A percentile compares a stretch with the other conserved stretches of the same genome.
Conservation (phyloP, 1,140 invertebrate genomes). For the Solenopsis invicta region DNA sequence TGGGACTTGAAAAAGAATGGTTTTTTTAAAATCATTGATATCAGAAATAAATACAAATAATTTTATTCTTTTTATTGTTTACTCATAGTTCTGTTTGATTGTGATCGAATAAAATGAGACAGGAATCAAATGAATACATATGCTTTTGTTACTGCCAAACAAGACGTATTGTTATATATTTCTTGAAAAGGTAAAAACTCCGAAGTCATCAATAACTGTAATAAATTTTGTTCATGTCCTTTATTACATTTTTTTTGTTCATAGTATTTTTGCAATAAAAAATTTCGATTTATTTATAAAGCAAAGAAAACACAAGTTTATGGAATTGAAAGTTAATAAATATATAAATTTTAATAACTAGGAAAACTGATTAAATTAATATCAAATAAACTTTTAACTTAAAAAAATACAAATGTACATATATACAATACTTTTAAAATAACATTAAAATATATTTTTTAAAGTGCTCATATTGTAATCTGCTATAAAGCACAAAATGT, state of each 20-base stretch:
- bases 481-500: constrained; percentile 49
- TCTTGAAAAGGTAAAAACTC: constrained; percentile 55
- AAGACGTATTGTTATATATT: constrained; percentile 1
- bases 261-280: not conserved
- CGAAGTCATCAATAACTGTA: not conserved
- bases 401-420: not conserved
- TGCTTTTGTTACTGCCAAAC: constrained; percentile 73
- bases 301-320: not conserved
- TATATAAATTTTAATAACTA: not conserved
- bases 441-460: constrained; percentile 17
- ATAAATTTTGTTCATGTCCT: not conserved
- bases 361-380: not conserved
- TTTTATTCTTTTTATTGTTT: not conserved
- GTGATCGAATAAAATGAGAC: not conserved
- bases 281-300: not conserved
- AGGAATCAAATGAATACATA: constrained; percentile 20
- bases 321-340: not conserved
- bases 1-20: not conserved
- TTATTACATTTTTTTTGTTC: not conserved
- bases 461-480: constrained; percentile 18
- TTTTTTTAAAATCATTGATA: constrained; percentile 2
- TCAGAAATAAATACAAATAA: not conserved
- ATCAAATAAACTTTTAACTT: not conserved
- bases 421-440: not conserved
- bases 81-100: not conserved